Evolutionary conservation across 2,888 invertebrate species (phyloP).

Genomic region (Listrodromus nycthemerus): DNA sequence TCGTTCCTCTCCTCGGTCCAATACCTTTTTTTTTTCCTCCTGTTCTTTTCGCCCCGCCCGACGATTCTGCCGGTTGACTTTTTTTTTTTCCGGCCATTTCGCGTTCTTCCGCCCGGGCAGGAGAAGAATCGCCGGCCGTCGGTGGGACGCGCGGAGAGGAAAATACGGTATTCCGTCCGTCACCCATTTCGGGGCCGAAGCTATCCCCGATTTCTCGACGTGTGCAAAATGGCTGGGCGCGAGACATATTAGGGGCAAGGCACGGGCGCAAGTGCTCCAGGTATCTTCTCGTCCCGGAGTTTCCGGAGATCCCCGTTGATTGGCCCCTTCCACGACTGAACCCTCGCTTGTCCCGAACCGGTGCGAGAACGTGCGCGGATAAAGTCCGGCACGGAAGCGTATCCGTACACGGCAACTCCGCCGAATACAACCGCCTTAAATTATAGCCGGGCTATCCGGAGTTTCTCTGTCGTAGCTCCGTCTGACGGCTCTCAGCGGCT

Average conservation of each 20-base stretch:
- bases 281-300: conserved; percentile 31
- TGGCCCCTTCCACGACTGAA: conserved; percentile 4
- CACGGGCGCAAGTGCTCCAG: conserved; percentile 10
- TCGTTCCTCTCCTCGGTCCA: not conserved
- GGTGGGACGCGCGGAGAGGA: conserved; percentile 1
- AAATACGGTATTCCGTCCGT: conserved; percentile 10
- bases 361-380: conserved; percentile 26
- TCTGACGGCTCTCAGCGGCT: conserved; percentile 74
- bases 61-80: conserved; percentile 25
- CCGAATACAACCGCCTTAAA: conserved; percentile 46
- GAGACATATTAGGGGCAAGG: conserved; percentile 41
- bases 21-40: not conserved
- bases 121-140: conserved; percentile 39
- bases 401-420: conserved; percentile 10
- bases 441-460: conserved; percentile 38
- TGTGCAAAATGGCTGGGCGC: conserved; percentile 34
- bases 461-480: conserved; percentile 48
- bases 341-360: not conserved
- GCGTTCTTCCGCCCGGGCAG: conserved; percentile 2
- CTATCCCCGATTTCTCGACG: conserved; percentile 12
- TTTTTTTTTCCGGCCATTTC: conserved; percentile 10
- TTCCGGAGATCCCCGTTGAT: conserved; percentile 47
- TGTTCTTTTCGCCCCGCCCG: not conserved
- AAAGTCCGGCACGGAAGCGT: conserved; percentile 22
- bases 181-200: conserved; percentile 10